phyloP scores from a whole-genome alignment of 2,113 vertebrate species.

The Calyptommatus sinebrachiatus region DNA sequence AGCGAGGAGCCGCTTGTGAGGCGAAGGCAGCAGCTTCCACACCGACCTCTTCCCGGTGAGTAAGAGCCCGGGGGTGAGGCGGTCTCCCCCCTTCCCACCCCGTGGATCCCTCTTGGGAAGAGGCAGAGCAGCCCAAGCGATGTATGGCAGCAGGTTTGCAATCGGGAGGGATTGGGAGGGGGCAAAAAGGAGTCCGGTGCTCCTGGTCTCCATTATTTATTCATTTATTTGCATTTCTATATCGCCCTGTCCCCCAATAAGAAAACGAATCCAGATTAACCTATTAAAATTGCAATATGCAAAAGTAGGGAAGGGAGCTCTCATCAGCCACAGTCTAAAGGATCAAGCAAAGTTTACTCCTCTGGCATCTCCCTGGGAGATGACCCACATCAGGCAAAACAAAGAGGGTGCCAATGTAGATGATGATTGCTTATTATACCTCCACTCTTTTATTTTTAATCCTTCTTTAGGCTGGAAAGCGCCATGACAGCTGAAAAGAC shows the following conservation, averaged over 20 bases:
- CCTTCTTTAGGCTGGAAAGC: constrained; percentile 73
- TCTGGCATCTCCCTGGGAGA: background rate
- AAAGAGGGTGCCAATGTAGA: background rate
- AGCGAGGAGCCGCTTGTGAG: background rate
- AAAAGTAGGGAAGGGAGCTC: too few species aligned
- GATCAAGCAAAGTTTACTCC: background rate
- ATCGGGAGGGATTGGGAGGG: constrained; percentile 13
- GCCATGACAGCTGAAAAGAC: constrained; percentile 97
- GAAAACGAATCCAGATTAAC: too few species aligned
- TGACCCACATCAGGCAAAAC: background rate
- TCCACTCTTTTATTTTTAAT: background rate
- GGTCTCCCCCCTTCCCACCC: background rate
- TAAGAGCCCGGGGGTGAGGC: background rate
- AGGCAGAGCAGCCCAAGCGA: background rate
- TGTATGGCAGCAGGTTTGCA: background rate
- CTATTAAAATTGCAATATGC: too few species aligned
- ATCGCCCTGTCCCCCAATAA: too few species aligned
- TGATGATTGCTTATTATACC: background rate
- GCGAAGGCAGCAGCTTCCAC: background rate
- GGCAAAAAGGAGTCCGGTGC: background rate
- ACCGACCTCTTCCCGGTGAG: constrained; percentile 49
- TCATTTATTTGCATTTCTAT: too few species aligned
- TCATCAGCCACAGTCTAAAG: background rate
- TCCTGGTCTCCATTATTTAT: background rate
- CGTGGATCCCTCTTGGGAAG: fast-evolving